Percentiles rank a stretch among this genome's conserved stretches.
phyloP scores from a whole-genome alignment of 2,888 invertebrate genomes.

The Aporophyla lueneburgensis region DNA sequence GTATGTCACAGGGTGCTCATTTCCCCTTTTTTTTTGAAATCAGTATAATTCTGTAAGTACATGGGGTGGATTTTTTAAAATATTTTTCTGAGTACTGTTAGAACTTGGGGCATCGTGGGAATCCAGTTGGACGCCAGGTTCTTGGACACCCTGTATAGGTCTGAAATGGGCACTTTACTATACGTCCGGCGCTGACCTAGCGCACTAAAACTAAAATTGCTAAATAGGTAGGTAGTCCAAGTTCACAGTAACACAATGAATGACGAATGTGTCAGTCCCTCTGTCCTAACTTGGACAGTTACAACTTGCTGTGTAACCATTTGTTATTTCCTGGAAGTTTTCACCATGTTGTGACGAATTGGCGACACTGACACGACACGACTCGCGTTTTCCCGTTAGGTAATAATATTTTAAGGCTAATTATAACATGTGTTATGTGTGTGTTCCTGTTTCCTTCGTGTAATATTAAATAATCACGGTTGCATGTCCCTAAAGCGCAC shows the following conservation, averaged over 20 bases:
- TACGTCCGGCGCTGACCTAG: neutral
- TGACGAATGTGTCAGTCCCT: neutral
- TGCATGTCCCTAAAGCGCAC: neutral
- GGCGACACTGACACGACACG: neutral
- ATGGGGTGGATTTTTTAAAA: no score
- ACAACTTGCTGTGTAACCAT: neutral
- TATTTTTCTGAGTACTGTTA: no score
- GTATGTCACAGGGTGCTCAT: no score
- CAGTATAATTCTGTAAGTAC: no score
- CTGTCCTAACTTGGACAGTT: neutral
- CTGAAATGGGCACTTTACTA: neutral
- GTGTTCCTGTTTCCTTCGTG: neutral
- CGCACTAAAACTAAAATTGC: neutral
- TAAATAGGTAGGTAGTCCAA: neutral
- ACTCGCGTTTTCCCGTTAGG: neutral
- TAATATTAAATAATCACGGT: neutral
- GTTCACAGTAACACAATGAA: conserved; percentile 3
- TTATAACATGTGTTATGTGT: neutral
- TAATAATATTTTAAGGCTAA: neutral
- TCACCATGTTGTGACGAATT: conserved; percentile 13
- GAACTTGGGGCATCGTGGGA: no score
- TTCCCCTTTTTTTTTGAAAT: no score
- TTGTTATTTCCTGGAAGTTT: conserved; percentile 24
- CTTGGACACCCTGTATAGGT: no score
- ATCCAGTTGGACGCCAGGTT: no score